Evolutionary conservation across 2,113 vertebrate genomes (phyloP), one percentile per base, ranked within the genome.

Genomic region (Tenebrosternarchus preto): DNA sequence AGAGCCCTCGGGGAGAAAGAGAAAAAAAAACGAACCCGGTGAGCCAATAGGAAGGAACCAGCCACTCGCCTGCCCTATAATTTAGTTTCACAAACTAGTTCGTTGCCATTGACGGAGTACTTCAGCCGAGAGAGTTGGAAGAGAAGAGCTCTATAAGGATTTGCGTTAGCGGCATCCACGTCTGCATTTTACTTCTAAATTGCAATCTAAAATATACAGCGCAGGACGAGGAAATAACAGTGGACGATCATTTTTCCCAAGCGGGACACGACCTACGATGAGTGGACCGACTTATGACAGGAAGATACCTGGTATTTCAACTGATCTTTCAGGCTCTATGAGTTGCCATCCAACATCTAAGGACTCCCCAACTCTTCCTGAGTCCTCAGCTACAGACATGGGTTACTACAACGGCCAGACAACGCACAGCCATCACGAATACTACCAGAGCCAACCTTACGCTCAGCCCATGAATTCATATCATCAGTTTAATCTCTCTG

Each of bases 331-430:
- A 73, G 95, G 95, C 90, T 97, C 97, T 57, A 94, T 98, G 80
- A 96, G 95, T 85, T 98, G 96, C 94, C 96, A 99, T 87, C 95
- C 96, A 22, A 94, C 90, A 84, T 95, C 96, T 88, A 99, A 99
- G 92, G 97, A 99, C 90, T 98, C 97, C 1, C 97, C 97, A 15
- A 98, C 97, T 2, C 92, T 98, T 9, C 97, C 97, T 0, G 97
- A 98, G 90, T 98, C 97, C 3, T 95, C 97, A 0, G 95, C 97
- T 88, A 98, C 97, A 39, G 97, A 99, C 73, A 92, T 98, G 94
- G 97, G 96, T 88, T 98, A 96, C 92, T 99, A 97, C 92, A 98
- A 94, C 83, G 90, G 93, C 20, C 94, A 95, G 59, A 85, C 92
- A 82, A 64, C 87, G 39, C 89, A 90, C 78, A 82, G 92, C 73